Evolutionary conservation across 1,140 invertebrate species (phyloP).

Genomic region (Cepaea nemoralis): DNA sequence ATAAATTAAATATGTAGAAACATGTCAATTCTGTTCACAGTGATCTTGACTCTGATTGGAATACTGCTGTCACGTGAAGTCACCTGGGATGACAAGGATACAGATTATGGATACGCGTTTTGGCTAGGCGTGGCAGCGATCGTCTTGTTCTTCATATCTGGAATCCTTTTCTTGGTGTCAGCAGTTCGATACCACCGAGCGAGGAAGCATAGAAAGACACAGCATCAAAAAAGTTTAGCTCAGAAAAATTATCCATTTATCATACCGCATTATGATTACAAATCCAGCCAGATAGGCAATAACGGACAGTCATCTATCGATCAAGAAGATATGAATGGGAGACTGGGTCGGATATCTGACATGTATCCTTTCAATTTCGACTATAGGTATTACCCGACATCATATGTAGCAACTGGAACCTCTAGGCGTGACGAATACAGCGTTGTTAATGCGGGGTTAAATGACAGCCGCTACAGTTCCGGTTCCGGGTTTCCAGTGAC

Average conservation of each 20-base stretch:
- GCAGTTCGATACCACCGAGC: neutral
- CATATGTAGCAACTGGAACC: neutral
- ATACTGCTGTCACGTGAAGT: neutral
- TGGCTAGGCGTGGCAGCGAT: neutral
- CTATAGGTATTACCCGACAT: neutral
- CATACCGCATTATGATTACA: neutral
- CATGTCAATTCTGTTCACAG: neutral
- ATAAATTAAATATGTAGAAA: too few species aligned
- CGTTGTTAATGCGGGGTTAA: neutral
- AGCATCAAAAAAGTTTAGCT: neutral
- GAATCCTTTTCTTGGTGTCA: neutral
- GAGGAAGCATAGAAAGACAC: neutral
- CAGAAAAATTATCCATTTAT: neutral
- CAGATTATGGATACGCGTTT: neutral
- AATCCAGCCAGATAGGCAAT: neutral
- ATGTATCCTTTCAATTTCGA: neutral
- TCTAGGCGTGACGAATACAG: neutral
- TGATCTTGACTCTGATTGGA: neutral
- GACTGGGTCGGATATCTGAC: neutral
- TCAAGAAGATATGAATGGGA: neutral
- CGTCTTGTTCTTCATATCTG: neutral
- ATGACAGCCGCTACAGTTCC: neutral
- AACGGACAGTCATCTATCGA: neutral
- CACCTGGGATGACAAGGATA: neutral
- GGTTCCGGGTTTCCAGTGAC: neutral